Conservation (phyloP, 2,113 vertebrate genomes). For the Brachyistius frenatus region DNA sequence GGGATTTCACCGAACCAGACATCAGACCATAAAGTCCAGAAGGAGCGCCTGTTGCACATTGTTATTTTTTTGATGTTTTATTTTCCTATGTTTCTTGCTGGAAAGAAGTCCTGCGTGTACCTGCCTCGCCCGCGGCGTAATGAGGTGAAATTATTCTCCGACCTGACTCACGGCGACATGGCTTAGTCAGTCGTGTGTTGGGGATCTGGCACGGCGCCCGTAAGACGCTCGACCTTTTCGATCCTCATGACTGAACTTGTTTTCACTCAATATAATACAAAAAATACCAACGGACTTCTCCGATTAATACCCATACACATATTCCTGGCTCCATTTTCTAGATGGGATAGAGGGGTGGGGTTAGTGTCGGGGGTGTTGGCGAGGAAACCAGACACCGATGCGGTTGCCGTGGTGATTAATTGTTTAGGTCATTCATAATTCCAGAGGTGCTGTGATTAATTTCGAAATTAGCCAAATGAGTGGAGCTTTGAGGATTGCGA, state of each 20-base stretch:
- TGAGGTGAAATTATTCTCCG: conserved; percentile 92
- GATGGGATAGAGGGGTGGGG: conserved; percentile 60
- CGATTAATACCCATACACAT: conserved; percentile 94
- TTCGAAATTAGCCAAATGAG: conserved; percentile 80
- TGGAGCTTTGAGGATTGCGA: conserved; percentile 18
- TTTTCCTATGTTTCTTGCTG: conserved; percentile 82
- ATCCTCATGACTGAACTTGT: conserved; percentile 74
- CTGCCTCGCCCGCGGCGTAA: conserved; percentile 87
- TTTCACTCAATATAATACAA: conserved; percentile 90
- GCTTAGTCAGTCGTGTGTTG: conserved; percentile 60
- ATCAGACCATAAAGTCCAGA: conserved; percentile 27
- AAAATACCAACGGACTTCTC: conserved; percentile 83
- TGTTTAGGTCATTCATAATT: conserved; percentile 90
- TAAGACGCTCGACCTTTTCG: conserved; percentile 69
- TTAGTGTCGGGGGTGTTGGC: conserved; percentile 38
- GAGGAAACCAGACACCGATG: conserved; percentile 79
- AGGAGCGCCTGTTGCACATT: conserved; percentile 53
- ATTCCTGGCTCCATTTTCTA: conserved; percentile 84
- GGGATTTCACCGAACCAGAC: conserved; percentile 33
- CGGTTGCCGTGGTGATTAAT: conserved; percentile 84
- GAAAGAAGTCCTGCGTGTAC: conserved; percentile 91
- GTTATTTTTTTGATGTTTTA: conserved; percentile 62
- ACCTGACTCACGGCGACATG: conserved; percentile 60
- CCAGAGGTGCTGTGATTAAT: conserved; percentile 79
- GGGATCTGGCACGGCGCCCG: conserved; percentile 83